Conservation (phyloP, 2,888 invertebrate genomes). For the Trissoscelio sp. region DNA sequence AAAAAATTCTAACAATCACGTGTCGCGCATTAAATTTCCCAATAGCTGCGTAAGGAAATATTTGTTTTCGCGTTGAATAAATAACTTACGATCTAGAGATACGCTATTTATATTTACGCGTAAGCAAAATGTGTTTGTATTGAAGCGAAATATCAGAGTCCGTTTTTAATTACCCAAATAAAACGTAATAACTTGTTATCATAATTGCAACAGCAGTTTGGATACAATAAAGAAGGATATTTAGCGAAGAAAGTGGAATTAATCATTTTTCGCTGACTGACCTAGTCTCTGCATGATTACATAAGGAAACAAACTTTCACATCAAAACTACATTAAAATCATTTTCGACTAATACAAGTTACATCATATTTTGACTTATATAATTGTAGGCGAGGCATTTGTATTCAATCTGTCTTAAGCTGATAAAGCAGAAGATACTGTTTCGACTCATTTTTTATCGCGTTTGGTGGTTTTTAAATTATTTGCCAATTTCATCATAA, state of each 20-base stretch:
- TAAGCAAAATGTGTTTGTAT: background rate
- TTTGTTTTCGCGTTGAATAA: background rate
- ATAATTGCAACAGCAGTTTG: background rate
- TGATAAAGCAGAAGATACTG: conserved; percentile 10
- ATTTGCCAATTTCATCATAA: too few species aligned
- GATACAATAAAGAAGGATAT: background rate
- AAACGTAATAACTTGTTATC: background rate
- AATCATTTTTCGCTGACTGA: background rate
- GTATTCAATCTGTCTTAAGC: background rate
- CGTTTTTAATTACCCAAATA: background rate
- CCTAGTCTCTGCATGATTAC: background rate
- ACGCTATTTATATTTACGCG: background rate
- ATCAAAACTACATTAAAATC: background rate
- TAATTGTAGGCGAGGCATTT: background rate
- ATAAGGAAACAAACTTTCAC: conserved; percentile 7
- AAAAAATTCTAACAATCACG: background rate
- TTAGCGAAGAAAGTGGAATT: background rate
- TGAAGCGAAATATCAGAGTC: background rate
- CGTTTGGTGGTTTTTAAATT: too few species aligned
- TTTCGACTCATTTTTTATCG: background rate
- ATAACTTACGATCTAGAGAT: background rate
- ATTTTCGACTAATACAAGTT: background rate
- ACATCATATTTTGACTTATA: background rate
- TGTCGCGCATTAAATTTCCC: background rate
- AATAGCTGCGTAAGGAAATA: background rate